Conservation (phyloP, 2,113 vertebrate genomes). For the Bothrops jararaca region DNA sequence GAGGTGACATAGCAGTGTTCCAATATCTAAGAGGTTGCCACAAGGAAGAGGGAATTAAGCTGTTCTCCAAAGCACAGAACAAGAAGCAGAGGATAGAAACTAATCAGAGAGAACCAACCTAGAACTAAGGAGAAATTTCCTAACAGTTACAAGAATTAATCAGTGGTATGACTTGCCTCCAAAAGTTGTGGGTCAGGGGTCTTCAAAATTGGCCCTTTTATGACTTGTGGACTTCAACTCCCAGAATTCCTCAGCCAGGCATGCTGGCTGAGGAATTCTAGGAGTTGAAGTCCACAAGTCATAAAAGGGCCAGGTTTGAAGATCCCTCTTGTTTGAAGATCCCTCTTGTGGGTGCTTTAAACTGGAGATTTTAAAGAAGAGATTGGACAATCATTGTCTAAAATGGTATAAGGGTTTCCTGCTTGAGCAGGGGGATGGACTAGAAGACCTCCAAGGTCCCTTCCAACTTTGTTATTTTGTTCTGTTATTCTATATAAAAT, state of each 20-base stretch:
- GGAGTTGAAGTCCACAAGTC: too few species aligned
- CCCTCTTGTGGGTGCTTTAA: not conserved
- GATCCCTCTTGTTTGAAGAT: too few species aligned
- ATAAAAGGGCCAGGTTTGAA: too few species aligned
- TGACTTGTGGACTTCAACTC: too few species aligned
- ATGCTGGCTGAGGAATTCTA: too few species aligned
- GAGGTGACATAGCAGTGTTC: too few species aligned
- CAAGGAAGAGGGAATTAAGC: too few species aligned
- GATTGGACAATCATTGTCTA: not conserved
- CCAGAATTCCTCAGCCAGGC: too few species aligned
- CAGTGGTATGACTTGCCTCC: not conserved
- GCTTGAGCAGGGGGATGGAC: not conserved
- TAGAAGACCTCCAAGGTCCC: not conserved
- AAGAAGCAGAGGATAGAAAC: not conserved
- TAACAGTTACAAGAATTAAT: not conserved
- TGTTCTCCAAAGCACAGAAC: not conserved
- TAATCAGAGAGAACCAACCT: not conserved
- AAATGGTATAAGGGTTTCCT: not conserved
- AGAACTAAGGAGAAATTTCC: not conserved
- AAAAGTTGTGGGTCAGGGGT: too few species aligned
- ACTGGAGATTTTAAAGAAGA: not conserved
- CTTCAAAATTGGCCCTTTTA: too few species aligned
- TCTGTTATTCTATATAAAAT: not conserved
- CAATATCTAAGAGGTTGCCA: too few species aligned
- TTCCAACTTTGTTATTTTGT: not conserved